Evolutionary conservation across 2,797 vertebrate species (phyloP).

Genomic region (Onychomys arenicola): DNA sequence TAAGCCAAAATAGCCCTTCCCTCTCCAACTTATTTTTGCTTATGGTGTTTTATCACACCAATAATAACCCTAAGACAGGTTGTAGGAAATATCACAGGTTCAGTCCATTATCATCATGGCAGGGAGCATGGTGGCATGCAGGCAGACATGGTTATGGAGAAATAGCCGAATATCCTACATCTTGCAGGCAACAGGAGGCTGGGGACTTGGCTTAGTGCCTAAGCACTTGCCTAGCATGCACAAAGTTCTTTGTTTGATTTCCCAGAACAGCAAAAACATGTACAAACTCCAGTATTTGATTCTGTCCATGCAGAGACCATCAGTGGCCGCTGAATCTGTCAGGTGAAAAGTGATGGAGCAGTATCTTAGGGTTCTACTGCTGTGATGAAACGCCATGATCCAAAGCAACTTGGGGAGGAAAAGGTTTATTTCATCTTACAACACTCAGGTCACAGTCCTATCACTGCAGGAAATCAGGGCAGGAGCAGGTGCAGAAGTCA

Average conservation of each 20-base stretch:
- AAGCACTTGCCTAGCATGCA: not conserved
- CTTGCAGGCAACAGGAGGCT: not conserved
- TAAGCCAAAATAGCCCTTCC: not conserved
- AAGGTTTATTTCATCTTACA: not conserved
- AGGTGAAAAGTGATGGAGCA: not conserved
- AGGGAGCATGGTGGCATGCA: not conserved
- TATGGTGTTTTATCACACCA: not conserved
- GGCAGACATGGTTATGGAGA: not conserved
- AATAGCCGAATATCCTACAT: not conserved
- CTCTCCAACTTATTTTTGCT: not conserved
- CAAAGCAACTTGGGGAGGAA: not conserved
- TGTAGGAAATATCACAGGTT: not conserved
- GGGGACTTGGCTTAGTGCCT: not conserved
- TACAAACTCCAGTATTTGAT: not conserved
- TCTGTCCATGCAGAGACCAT: not conserved
- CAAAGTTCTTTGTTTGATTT: not conserved
- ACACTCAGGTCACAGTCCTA: not conserved
- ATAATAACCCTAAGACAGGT: not conserved
- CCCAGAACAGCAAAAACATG: not conserved
- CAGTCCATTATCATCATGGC: not conserved
- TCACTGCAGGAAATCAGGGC: not conserved
- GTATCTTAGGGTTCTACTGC: not conserved
- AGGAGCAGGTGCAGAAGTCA: not conserved
- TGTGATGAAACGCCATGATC: not conserved
- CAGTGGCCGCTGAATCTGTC: not conserved